These are phyloP conservation scores for Orchestes rusci DNA, from an alignment of 2,888 invertebrate genomes.

Conservation along the genomic window DNA sequence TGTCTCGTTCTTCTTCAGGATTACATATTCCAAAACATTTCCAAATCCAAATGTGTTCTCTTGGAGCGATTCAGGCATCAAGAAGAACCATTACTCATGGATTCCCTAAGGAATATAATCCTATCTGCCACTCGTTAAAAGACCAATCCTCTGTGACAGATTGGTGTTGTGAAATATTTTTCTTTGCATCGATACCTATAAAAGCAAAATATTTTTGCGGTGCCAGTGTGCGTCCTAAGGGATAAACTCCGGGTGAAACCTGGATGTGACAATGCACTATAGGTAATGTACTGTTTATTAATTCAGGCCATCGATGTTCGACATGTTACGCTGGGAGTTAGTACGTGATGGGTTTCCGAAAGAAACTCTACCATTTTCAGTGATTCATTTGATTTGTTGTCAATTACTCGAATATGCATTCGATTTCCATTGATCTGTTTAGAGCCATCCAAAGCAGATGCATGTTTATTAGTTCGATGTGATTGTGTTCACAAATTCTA, in stretches of 20 bases:
- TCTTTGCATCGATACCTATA: constrained; percentile 35
- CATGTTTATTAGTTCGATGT: no score
- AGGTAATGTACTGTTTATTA: constrained; percentile 34
- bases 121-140: constrained; percentile 42
- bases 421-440: no score
- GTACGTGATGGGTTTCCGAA: constrained; percentile 17
- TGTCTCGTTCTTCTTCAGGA: constrained; percentile 18
- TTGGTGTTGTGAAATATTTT: constrained; percentile 41
- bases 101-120: constrained; percentile 37
- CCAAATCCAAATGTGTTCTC: constrained; percentile 16
- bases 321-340: constrained; percentile 21
- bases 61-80: constrained; percentile 18
- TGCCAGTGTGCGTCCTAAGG: constrained; percentile 16
- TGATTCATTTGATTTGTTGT: no score
- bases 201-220: constrained; percentile 26
- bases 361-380: no score
- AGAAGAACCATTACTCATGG: constrained; percentile 43
- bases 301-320: constrained; percentile 28
- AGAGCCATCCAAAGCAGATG: no score
- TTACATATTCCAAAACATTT: constrained; percentile 14
- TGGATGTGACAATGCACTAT: constrained; percentile 34
- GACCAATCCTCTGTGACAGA: constrained; percentile 43
- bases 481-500: no score
- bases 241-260: constrained; percentile 23
- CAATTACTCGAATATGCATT: no score